phyloP scores from a whole-genome alignment of 1,140 invertebrate species.

The Drosophila biarmipes region DNA sequence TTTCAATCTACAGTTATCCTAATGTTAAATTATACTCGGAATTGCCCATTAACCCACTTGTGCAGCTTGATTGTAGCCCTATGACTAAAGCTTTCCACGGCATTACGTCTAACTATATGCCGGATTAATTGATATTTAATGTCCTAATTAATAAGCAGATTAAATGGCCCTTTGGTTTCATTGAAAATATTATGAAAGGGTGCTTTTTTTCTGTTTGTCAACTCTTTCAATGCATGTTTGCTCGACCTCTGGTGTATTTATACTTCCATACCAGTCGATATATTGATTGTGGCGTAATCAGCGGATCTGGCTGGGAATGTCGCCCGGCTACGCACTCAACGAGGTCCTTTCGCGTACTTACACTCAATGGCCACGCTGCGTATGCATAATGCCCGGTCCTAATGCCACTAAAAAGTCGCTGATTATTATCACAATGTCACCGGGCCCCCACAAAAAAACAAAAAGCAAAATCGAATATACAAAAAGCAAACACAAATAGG shows the following conservation, averaged over 20 bases:
- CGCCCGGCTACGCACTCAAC: slow-evolving; percentile 16
- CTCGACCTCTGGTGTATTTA: neutral
- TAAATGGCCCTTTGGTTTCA: neutral
- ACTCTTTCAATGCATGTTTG: slow-evolving; percentile 4
- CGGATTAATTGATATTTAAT: slow-evolving; percentile 5
- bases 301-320: slow-evolving; percentile 10
- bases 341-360: slow-evolving; percentile 23
- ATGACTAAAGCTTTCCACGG: neutral
- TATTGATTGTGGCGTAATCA: slow-evolving; percentile 39
- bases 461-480: slow-evolving; percentile 62
- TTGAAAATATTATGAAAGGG: neutral
- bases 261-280: slow-evolving; percentile 25
- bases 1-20: slow-evolving; percentile 1
- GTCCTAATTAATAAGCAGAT: neutral
- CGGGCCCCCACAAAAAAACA: slow-evolving; percentile 29
- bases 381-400: slow-evolving; percentile 62
- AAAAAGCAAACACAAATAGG: slow-evolving; percentile 56
- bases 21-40: neutral
- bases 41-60: slow-evolving; percentile 2
- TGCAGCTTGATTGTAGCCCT: neutral
- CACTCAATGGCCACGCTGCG: slow-evolving; percentile 40
- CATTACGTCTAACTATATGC: neutral
- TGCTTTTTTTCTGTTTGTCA: neutral
- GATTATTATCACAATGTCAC: slow-evolving; percentile 69
- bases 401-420: slow-evolving; percentile 65